These are phyloP conservation scores for Apaloderma vittatum DNA, from an alignment of 2,113 vertebrate species.

Conservation along the genomic window DNA sequence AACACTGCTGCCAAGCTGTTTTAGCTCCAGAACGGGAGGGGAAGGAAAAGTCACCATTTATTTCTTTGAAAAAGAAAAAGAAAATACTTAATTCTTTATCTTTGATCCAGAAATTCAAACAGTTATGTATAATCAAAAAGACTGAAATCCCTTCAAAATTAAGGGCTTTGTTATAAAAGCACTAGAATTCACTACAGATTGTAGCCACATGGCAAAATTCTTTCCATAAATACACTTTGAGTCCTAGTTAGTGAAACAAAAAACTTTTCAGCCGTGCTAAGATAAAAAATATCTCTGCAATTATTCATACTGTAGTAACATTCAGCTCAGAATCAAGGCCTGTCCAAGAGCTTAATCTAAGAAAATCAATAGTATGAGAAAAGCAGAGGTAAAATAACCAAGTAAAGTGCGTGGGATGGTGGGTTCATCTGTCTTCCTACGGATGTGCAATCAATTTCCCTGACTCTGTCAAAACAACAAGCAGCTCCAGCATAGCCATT, in stretches of 20 bases:
- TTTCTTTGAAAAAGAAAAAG: background rate
- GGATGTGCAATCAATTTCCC: background rate
- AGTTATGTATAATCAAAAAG: slow-evolving; percentile 6
- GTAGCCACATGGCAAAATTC: slow-evolving; percentile 24
- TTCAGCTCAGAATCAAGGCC: background rate
- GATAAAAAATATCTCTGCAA: background rate
- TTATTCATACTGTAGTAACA: background rate
- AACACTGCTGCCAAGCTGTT: slow-evolving; percentile 21
- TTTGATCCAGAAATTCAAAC: slow-evolving; percentile 32
- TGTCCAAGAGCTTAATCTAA: background rate
- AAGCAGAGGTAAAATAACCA: background rate
- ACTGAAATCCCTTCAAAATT: slow-evolving; percentile 48
- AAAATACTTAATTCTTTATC: slow-evolving; percentile 15
- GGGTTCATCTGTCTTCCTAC: background rate
- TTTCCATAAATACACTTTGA: slow-evolving; percentile 5
- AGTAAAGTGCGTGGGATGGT: fast-evolving
- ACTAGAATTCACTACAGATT: slow-evolving; percentile 41
- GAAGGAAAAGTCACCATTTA: slow-evolving; percentile 15
- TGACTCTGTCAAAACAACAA: background rate
- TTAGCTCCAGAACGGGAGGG: background rate
- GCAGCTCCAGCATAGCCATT: background rate
- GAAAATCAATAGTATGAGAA: background rate
- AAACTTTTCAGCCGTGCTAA: background rate
- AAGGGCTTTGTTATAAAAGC: slow-evolving; percentile 34
- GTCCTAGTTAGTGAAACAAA: background rate